A percentile compares a stretch with the other conserved stretches of the same genome.
These are phyloP conservation scores for Galagoides demidoff DNA, from an alignment of 2,797 vertebrate species.

Conservation along the genomic window DNA sequence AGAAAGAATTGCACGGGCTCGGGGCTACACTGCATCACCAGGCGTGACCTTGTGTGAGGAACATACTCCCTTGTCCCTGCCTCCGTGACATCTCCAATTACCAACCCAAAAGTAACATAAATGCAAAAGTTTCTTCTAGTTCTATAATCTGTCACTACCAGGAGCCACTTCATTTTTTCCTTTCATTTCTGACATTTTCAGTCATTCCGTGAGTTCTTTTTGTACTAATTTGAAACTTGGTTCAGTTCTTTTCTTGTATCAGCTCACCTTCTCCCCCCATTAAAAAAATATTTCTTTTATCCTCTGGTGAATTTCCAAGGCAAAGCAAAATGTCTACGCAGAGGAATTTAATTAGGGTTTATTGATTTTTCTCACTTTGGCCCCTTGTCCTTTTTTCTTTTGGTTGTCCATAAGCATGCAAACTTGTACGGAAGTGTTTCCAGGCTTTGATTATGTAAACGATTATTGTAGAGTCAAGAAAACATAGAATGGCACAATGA, in stretches of 20 bases:
- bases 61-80: rapidly evolving
- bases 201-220: background rate
- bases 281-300: background rate
- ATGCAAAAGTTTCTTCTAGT: background rate
- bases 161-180: background rate
- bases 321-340: background rate
- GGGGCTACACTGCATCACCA: background rate
- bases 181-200: background rate
- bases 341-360: slow-evolving; percentile 13
- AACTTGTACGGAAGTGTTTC: slow-evolving; percentile 55
- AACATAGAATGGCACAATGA: slow-evolving; percentile 55
- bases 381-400: slow-evolving; percentile 21
- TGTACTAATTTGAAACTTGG: background rate
- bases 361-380: slow-evolving; percentile 50
- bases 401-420: slow-evolving; percentile 41
- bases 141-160: background rate
- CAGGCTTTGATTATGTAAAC: slow-evolving; percentile 42
- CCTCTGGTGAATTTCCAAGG: slow-evolving; percentile 1
- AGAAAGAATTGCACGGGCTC: background rate
- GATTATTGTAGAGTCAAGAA: slow-evolving; percentile 56
- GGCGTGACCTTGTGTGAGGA: background rate
- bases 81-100: background rate
- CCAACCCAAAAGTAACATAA: background rate
- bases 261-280: background rate
- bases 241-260: background rate